phyloP scores from a whole-genome alignment of 2,113 vertebrate species.

The Sakesphorus luctuosus region DNA sequence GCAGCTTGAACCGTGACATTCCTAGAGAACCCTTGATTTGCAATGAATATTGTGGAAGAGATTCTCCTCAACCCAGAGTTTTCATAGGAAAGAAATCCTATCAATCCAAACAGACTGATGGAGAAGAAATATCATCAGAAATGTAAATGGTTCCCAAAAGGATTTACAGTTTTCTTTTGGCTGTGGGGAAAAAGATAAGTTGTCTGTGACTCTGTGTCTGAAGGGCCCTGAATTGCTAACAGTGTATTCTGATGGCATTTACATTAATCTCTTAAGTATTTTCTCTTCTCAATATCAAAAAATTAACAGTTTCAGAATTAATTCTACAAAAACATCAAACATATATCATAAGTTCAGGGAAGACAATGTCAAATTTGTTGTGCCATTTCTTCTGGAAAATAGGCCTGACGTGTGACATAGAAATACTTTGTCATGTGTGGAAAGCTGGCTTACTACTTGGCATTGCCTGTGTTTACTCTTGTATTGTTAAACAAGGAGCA shows the following conservation, averaged over 20 bases:
- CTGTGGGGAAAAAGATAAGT: background rate
- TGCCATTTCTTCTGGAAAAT: background rate
- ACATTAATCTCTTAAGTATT: background rate
- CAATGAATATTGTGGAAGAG: background rate
- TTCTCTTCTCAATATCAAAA: background rate
- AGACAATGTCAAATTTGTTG: background rate
- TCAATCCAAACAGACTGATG: background rate
- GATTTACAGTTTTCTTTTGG: background rate
- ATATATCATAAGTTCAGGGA: background rate
- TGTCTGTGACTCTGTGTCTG: background rate
- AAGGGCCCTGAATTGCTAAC: background rate
- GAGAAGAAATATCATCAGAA: background rate
- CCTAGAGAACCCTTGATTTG: background rate
- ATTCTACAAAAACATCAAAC: background rate
- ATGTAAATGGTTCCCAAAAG: background rate
- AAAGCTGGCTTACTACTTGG: background rate
- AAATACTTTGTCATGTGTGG: background rate
- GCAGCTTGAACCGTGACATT: too few relatives aligned
- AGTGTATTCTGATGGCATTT: background rate
- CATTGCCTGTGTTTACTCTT: background rate
- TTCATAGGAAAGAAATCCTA: background rate
- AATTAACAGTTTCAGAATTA: background rate
- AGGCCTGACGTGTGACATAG: background rate
- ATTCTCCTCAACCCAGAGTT: background rate
- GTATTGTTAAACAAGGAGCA: background rate